phyloP scores from a whole-genome alignment of 2,113 vertebrate genomes.

The Phylloscopus trochilus region DNA sequence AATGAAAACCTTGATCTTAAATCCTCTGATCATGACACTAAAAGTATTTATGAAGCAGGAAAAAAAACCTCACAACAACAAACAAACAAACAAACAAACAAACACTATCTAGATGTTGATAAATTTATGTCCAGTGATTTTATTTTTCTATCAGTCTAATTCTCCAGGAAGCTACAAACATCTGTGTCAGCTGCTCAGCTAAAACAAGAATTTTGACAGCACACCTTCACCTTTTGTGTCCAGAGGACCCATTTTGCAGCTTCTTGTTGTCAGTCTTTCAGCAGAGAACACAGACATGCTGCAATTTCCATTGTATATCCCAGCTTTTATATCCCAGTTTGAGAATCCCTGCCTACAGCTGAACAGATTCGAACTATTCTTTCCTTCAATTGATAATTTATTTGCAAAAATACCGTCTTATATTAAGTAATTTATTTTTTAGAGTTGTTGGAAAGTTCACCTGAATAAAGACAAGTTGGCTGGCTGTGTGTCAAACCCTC shows the following conservation, averaged over 20 bases:
- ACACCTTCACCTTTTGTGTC: background rate
- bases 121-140: background rate
- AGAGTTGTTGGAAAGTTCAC: background rate
- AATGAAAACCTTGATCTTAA: background rate
- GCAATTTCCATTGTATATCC: background rate
- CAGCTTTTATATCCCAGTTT: background rate
- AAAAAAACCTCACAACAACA: no score
- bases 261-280: background rate
- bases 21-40: background rate
- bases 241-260: background rate
- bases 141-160: background rate
- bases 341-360: fast-evolving
- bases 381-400: background rate
- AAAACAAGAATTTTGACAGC: background rate
- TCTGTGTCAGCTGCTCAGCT: background rate
- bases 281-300: fast-evolving
- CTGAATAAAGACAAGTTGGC: background rate
- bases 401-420: background rate
- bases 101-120: no score
- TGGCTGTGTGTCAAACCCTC: background rate
- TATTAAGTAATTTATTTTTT: background rate
- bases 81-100: background rate
- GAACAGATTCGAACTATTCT: background rate
- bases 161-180: background rate
- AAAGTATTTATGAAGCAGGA: background rate